Evolutionary conservation across 2,113 vertebrate species (phyloP).

Genomic region (Propithecus coquereli): DNA sequence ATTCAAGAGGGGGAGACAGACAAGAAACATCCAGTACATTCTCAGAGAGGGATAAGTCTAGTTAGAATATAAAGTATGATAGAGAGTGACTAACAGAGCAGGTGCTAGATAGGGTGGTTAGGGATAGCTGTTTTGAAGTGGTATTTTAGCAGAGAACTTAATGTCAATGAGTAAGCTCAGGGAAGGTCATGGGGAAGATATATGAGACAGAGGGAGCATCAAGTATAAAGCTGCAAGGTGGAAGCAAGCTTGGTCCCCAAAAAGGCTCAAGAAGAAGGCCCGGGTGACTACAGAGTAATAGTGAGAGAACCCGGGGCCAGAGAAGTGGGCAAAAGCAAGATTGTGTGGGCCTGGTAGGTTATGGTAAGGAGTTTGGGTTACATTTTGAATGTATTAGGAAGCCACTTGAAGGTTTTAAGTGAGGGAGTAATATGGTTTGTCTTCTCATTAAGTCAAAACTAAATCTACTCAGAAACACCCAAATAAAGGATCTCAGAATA

Average conservation of each 20-base stretch:
- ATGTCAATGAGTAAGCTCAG: background rate
- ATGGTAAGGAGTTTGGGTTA: background rate
- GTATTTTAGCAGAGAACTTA: background rate
- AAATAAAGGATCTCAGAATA: background rate
- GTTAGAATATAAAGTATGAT: background rate
- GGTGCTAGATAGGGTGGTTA: background rate
- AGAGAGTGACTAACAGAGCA: background rate
- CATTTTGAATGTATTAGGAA: background rate
- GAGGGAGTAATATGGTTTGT: background rate
- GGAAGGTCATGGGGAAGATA: background rate
- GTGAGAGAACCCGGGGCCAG: background rate
- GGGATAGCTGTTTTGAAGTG: background rate
- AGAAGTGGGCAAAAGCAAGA: background rate
- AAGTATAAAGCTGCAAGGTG: background rate
- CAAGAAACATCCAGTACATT: background rate
- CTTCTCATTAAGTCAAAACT: conserved; percentile 10
- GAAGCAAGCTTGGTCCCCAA: background rate
- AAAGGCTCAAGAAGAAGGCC: background rate
- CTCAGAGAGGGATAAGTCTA: background rate
- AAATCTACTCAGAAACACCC: background rate
- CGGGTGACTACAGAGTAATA: background rate
- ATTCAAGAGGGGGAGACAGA: background rate
- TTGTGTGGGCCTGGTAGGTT: background rate
- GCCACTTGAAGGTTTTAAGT: background rate
- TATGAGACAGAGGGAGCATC: background rate